Evolutionary conservation across 2,113 vertebrate species (phyloP).

Genomic region (Notechis scutatus): DNA sequence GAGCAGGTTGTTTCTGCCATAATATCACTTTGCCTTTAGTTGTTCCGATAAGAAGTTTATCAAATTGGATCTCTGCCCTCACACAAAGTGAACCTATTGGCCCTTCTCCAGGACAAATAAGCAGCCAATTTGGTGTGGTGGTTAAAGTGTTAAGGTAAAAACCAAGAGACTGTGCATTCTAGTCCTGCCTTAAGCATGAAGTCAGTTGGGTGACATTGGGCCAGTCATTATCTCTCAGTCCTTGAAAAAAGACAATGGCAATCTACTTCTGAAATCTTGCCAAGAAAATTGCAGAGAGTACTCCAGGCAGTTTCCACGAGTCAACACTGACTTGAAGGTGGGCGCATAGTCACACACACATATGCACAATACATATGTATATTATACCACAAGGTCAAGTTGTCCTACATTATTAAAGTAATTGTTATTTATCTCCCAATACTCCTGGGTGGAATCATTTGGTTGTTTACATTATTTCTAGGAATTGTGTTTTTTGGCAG

Average conservation of each 20-base stretch:
- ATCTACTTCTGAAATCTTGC: not conserved
- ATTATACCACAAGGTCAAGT: not conserved
- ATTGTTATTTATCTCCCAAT: not conserved
- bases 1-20: not conserved
- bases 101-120: not conserved
- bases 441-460: not conserved
- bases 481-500: not conserved
- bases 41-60: not conserved
- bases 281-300: not conserved
- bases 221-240: not conserved
- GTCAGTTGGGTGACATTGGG: not conserved
- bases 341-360: accelerated
- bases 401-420: not conserved
- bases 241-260: not conserved
- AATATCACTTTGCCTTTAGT: not conserved
- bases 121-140: not conserved
- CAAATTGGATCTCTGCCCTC: not conserved
- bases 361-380: not conserved
- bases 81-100: not conserved
- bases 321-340: not conserved
- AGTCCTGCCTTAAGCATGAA: not conserved
- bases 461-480: not conserved
- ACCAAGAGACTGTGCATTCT: not conserved
- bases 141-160: not conserved
- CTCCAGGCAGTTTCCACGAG: not conserved